Evolutionary conservation across 2,888 invertebrate species (phyloP), one percentile per base, ranked within the genome.

Genomic region (Agrochola circellaris): DNA sequence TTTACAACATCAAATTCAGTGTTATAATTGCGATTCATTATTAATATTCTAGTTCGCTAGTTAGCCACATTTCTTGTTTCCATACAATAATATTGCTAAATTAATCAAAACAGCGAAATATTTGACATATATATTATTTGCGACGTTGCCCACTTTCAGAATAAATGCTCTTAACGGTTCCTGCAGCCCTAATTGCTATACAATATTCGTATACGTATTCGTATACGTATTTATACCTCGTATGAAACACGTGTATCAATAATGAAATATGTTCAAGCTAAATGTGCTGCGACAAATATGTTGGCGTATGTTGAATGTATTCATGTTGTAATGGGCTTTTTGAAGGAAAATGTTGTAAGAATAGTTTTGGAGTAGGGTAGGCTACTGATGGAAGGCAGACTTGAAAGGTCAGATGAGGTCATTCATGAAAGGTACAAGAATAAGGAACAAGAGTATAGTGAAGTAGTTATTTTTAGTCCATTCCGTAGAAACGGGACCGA

Each of bases 241-340:
- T 73, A 30, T 38, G 11, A 70, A 62, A 69, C 69, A 38, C 74
- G 77, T 77, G 62, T 76, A 80, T 77, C 67, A 72, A 77, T 88
- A 89, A 87, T 15, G 20, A 20, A 79, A 69, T 42, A 51, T 51
- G 11, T 58, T 68, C 8, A 34, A 42, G 42, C 42, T 26, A 30
- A 77, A 51, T 34, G 51, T n/a, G n/a, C 9, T 48, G 38, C n/a
- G 42, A 60, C n/a, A 60, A 77, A 70, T n/a, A 70, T 51, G 13
- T 79, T n/a, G 5, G 20, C n/a, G 3, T 51, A 86, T 86, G 77
- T 78, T 71, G 64, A 64, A 68, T 64, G 34, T 74, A 62, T 72
- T 75, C 48, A 69, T 15, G 58, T 7, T 69, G 34, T 62, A 83
- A 81, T 73, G n/a, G 56, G 23, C 0, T 72, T 60, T 69, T 62